Evolutionary conservation across 2,888 invertebrate species (phyloP).

Genomic region (Saturnia japonica): DNA sequence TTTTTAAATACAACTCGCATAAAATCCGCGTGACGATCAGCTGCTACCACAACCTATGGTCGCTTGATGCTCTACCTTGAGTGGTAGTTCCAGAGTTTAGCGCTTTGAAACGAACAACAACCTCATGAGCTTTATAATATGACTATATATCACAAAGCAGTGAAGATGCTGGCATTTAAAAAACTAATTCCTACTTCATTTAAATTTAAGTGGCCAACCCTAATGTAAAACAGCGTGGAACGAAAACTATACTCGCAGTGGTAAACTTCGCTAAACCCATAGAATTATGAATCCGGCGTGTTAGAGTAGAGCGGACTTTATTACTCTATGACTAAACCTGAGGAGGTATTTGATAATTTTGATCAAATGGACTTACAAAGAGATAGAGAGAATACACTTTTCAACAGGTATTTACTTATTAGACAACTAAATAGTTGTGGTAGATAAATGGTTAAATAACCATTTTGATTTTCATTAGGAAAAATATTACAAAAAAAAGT

Average conservation of each 20-base stretch:
- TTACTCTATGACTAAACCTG: too few relatives aligned
- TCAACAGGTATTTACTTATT: neutral
- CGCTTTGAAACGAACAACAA: too few relatives aligned
- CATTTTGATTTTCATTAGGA: neutral
- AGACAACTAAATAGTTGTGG: neutral
- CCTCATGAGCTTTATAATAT: too few relatives aligned
- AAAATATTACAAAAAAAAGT: neutral
- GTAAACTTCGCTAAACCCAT: slow-evolving; percentile 11
- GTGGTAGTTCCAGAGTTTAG: too few relatives aligned
- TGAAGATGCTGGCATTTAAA: neutral
- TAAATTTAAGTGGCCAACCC: neutral
- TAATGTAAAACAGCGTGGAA: neutral
- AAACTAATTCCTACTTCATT: neutral
- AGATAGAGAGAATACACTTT: neutral
- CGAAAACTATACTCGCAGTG: slow-evolving; percentile 12
- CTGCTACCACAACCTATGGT: too few relatives aligned
- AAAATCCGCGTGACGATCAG: too few relatives aligned
- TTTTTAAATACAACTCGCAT: too few relatives aligned
- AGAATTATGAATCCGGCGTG: too few relatives aligned
- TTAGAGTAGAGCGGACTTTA: too few relatives aligned
- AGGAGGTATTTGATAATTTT: slow-evolving; percentile 11
- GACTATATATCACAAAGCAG: too few relatives aligned
- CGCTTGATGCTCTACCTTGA: too few relatives aligned
- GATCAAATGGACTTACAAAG: neutral
- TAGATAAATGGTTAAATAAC: too few relatives aligned